Evolutionary conservation across 37 sponge, comb jelly and placozoan species (phyloP), one percentile per base, ranked within the genome.

Genomic region (Chondrosia reniformis): DNA sequence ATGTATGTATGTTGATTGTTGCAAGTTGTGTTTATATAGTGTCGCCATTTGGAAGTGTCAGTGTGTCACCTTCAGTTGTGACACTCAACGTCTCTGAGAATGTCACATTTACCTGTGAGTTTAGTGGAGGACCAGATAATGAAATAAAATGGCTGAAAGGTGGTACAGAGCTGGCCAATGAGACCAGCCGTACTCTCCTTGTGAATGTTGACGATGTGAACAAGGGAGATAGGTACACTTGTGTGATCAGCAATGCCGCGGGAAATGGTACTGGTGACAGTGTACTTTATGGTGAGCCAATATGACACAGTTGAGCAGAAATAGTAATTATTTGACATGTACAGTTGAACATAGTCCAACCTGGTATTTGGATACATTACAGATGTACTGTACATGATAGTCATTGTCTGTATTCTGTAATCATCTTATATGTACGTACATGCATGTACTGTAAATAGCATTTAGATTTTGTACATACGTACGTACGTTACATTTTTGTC

Each of bases 61-160:
- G 17, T 1, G 67, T 83, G 22, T 4, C 21, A 28, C 63, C 77
- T 3, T 19, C 38, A 25, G 41, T 21, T 31, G 0, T 43, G 2
- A 42, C 34, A 7, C 49, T 46, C 36, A 63, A 28, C 31, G 55
- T n/a, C 7, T 33, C 13, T 22, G 69, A 58, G 13, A 2, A 22
- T 41, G 77, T 63, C 21, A 76, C 3, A n/a, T 76, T 83, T 25
- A 76, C 37, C 5, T 83, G 83, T 28, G 17, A 34, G 4, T 55
- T 52, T 63, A 25, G 22, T 24, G 83, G 76, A 54, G 83, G 83
- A 75, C 83, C 83, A 28, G 67, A 39, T 3, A 75, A 63, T 32
- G 31, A 21, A 7, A 17, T 45, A 4, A 7, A 10, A 4, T 81
- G 87, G 79, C 21, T 74, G 58, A 52, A 36, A 17, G 49, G 4